Evolutionary conservation across 2,113 vertebrate genomes (phyloP).

Genomic region (Epinephelus cyanopodus): DNA sequence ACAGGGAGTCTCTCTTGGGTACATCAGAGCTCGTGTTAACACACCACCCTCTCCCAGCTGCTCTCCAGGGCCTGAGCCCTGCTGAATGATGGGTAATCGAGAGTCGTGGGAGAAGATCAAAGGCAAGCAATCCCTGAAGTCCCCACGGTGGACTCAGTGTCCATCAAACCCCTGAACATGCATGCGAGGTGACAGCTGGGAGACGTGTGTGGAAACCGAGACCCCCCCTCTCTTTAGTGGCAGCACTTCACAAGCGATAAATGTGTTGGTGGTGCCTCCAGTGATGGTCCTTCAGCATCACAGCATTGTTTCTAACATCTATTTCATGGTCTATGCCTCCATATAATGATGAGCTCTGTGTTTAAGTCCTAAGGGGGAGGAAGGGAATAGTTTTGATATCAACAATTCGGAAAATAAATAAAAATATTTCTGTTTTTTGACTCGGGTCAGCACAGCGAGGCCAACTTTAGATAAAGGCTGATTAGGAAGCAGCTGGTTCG

Average conservation of each 20-base stretch:
- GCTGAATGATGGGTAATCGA: constrained; percentile 79
- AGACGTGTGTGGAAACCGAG: constrained; percentile 57
- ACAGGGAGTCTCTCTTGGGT: constrained; percentile 64
- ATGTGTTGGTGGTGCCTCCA: constrained; percentile 62
- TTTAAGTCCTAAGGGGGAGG: constrained; percentile 46
- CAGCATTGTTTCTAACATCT: constrained; percentile 67
- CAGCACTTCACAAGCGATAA: constrained; percentile 60
- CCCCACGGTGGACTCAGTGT: constrained; percentile 70
- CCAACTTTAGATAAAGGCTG: constrained; percentile 55
- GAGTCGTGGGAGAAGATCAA: constrained; percentile 77
- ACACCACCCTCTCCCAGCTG: constrained; percentile 56
- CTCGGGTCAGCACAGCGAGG: constrained; percentile 37
- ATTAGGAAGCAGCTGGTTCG: constrained; percentile 61
- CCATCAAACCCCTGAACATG: constrained; percentile 72
- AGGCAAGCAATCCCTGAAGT: constrained; percentile 67
- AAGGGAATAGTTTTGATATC: constrained; percentile 38
- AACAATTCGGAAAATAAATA: constrained; percentile 32
- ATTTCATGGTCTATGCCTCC: constrained; percentile 72
- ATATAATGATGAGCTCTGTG: constrained; percentile 65
- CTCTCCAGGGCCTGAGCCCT: constrained; percentile 63
- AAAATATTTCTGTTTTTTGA: constrained; percentile 20
- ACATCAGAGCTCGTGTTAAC: constrained; percentile 69
- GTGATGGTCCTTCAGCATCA: constrained; percentile 54
- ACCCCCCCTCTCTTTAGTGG: constrained; percentile 35
- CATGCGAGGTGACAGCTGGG: constrained; percentile 68